phyloP scores from a whole-genome alignment of 2,113 vertebrate species.

The Actinemys pallida region DNA sequence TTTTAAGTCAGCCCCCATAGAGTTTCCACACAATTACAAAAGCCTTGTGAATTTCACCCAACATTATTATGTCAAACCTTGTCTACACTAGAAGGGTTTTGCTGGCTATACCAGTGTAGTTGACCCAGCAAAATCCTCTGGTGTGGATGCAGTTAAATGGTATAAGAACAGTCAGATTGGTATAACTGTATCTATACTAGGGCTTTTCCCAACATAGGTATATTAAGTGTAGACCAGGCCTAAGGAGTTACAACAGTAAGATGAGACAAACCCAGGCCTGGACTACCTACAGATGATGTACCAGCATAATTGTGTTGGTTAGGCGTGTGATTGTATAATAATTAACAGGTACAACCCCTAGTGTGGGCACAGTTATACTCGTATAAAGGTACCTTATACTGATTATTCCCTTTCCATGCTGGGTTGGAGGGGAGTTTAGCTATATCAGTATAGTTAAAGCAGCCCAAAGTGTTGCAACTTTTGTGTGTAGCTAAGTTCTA shows the following conservation, averaged over 20 bases:
- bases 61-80: neutral
- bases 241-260: neutral
- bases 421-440: neutral
- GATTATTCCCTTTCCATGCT: neutral
- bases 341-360: neutral
- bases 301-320: neutral
- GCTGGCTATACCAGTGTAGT: neutral
- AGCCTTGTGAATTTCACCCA: neutral
- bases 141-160: neutral
- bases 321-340: neutral
- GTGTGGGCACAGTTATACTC: neutral
- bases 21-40: neutral
- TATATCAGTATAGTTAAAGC: neutral
- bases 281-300: neutral
- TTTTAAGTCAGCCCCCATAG: neutral
- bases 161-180: neutral
- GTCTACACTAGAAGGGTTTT: neutral
- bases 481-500: neutral
- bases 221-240: neutral
- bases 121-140: neutral
- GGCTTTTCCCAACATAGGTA: neutral
- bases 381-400: too few species aligned
- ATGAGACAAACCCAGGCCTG: neutral
- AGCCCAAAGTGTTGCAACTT: neutral
- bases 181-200: neutral